A percentile compares a stretch with the other conserved stretches of the same genome.
Evolutionary conservation across 2,113 vertebrate species (phyloP).

Genomic region (Bothrops jararaca): DNA sequence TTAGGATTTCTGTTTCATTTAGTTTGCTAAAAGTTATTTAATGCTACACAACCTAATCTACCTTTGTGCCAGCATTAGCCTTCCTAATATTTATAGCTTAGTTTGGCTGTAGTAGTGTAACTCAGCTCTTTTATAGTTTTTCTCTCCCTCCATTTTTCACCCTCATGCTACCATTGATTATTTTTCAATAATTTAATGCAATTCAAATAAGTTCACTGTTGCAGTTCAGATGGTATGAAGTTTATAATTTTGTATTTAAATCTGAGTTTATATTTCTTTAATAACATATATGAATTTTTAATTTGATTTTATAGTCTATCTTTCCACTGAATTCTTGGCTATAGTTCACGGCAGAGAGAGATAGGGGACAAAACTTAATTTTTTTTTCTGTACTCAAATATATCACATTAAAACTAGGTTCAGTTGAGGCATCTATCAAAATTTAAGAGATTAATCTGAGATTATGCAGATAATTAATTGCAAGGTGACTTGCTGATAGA

Average conservation of each 20-base stretch:
- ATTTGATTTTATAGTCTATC: neutral
- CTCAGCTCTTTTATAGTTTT: neutral
- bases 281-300: neutral
- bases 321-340: neutral
- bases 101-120: neutral
- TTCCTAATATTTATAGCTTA: neutral
- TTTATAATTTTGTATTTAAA: neutral
- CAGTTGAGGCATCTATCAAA: neutral
- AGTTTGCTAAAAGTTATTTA: neutral
- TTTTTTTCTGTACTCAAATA: neutral
- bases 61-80: neutral
- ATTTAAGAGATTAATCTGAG: conserved; percentile 28
- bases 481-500: neutral
- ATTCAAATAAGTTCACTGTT: neutral
- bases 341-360: neutral
- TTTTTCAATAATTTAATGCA: neutral
- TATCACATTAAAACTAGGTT: neutral
- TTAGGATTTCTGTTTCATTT: neutral
- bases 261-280: neutral
- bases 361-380: neutral
- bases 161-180: neutral
- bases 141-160: neutral
- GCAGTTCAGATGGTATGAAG: neutral
- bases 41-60: neutral
- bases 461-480: conserved; percentile 16